These are phyloP conservation scores for Petrocephalus microphthalmus DNA, from an alignment of 2,113 vertebrate species.

Conservation along the genomic window DNA sequence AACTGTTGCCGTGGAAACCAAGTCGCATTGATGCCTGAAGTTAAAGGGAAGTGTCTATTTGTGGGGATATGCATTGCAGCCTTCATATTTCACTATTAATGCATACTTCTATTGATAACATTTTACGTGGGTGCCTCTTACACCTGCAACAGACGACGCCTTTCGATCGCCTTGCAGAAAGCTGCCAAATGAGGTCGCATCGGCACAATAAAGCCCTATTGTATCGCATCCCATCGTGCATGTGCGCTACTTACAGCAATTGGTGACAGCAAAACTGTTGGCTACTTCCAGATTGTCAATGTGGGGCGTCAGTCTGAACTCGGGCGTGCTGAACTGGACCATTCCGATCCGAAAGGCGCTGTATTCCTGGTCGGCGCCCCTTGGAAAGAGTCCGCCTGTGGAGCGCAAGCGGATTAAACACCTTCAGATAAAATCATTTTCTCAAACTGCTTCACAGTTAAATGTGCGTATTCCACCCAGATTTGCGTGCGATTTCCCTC, in stretches of 20 bases:
- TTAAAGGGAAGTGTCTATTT: constrained; percentile 19
- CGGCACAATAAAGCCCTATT: background rate
- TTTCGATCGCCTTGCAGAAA: background rate
- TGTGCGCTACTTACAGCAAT: constrained; percentile 83
- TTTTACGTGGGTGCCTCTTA: background rate
- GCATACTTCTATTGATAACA: background rate
- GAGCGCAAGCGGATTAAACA: constrained; percentile 30
- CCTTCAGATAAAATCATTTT: background rate
- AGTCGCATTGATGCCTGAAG: constrained; percentile 39
- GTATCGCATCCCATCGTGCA: background rate
- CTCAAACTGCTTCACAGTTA: background rate
- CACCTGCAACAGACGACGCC: background rate
- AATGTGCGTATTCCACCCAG: background rate
- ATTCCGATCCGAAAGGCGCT: constrained; percentile 97
- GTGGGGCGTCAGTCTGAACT: constrained; percentile 92
- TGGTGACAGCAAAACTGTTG: constrained; percentile 97
- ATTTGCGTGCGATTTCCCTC: background rate
- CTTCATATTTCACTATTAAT: background rate
- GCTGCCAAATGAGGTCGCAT: background rate
- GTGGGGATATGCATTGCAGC: background rate
- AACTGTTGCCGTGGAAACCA: constrained; percentile 63
- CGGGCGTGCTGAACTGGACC: constrained; percentile 88
- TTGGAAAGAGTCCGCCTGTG: constrained; percentile 90
- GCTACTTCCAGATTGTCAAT: constrained; percentile 98
- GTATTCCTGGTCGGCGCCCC: constrained; percentile 97